Evolutionary conservation across 2,888 invertebrate genomes (phyloP), one percentile per base, ranked within the genome.

Genomic region (Vanessa cardui): DNA sequence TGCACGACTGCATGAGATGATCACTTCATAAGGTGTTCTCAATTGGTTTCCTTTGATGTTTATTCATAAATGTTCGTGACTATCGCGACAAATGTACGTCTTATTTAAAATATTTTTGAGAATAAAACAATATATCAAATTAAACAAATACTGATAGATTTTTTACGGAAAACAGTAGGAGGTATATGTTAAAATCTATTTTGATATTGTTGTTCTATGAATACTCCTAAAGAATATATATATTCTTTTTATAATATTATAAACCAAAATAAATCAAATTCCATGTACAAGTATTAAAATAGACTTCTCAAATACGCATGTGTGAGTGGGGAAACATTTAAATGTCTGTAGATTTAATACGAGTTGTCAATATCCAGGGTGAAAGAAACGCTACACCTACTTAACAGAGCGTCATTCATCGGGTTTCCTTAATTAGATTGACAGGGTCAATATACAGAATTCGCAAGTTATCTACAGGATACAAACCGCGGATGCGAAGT

Each of bases 1-100:
- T 83, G 87, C 81, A 81, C 77, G 80, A 88, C 84, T 78, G 82
- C 81, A 71, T 72, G 63, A 77, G 77, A 75, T 79, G 83, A 86
- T 82, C 78, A 80, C 66, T 70, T 60, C 58, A 64, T 56, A 54
- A 47, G 52, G 54, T 64, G 70, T 66, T 62, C 60, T 64, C 64
- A 58, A 62, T 64, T 58, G 52, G 60, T 64, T 63, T 52, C 47
- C 46, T 62, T 20, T 47, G 39, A 56, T 59, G 49, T 54, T 54
- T 62, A 26, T 31, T 52, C 39, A 39, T 39, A 39, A 39, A 12
- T 39, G 12, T 12, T 39, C 2, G 12, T 12, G 12, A 39, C 39
- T 39, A 39, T 39, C 2, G 12, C 12, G 39, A 39, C 39, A 39
- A 12, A 39, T 2, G 12, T 39, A 39, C 39, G 39, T 39, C 39